A percentile compares a stretch with the other conserved stretches of the same genome.
These are phyloP conservation scores for Vulpes lagopus DNA, from an alignment of 2,113 vertebrate species.

Conservation along the genomic window DNA sequence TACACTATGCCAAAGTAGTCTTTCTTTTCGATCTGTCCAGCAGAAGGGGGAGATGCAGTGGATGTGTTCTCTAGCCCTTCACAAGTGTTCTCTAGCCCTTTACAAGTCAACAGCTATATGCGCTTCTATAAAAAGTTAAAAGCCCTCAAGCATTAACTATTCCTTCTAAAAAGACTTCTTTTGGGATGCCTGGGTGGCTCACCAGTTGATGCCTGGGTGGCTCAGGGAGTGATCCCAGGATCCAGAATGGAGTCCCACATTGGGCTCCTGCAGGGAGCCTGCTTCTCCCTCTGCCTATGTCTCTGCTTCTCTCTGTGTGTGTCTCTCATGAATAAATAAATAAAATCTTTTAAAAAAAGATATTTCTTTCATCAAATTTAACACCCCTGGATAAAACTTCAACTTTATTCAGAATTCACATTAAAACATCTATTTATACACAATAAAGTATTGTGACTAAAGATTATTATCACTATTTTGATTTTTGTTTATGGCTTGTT, in stretches of 20 bases:
- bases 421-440: slow-evolving; percentile 2
- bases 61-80: neutral
- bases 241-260: too few species aligned
- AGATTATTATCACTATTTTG: slow-evolving; percentile 24
- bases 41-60: neutral
- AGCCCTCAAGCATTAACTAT: slow-evolving; percentile 5
- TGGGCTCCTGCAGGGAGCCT: too few species aligned
- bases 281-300: too few species aligned
- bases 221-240: too few species aligned
- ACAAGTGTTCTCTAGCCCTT: neutral
- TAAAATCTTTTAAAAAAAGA: neutral
- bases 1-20: neutral
- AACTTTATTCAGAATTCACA: slow-evolving; percentile 30
- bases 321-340: too few species aligned
- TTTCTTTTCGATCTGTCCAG: neutral
- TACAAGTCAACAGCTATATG: neutral
- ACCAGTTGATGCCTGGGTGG: too few species aligned
- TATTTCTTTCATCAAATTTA: slow-evolving; percentile 10
- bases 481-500: slow-evolving; percentile 36
- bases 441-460: slow-evolving; percentile 37
- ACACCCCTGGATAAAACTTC: slow-evolving; percentile 6
- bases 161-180: neutral
- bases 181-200: too few species aligned
- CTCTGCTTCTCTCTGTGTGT: too few species aligned
- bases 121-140: slow-evolving; percentile 45